These are phyloP conservation scores for Zaprionus kolodkinae DNA, from an alignment of 1,140 invertebrate genomes.

Conservation along the genomic window DNA sequence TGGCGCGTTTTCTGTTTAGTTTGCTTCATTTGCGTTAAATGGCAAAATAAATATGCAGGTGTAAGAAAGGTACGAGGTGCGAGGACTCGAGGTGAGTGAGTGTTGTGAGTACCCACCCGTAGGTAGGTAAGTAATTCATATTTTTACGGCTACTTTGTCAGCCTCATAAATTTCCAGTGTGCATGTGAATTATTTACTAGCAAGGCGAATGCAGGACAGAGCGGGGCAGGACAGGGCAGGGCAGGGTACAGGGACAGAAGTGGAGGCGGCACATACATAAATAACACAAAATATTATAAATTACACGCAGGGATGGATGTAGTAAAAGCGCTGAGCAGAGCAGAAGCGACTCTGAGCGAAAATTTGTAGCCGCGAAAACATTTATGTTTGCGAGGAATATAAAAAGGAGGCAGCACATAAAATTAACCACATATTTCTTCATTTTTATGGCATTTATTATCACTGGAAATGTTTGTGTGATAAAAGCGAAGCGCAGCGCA, in stretches of 20 bases:
- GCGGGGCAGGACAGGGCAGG: background rate
- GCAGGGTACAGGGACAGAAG: too few relatives aligned
- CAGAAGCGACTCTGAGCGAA: slow-evolving; percentile 27
- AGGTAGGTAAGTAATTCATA: slow-evolving; percentile 66
- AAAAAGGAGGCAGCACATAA: slow-evolving; percentile 78
- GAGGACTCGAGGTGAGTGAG: background rate
- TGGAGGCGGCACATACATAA: slow-evolving; percentile 54
- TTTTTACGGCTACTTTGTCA: slow-evolving; percentile 82
- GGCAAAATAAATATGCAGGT: slow-evolving; percentile 43
- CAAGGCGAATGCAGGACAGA: slow-evolving; percentile 37
- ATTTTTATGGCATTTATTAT: slow-evolving; percentile 83
- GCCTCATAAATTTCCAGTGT: slow-evolving; percentile 73
- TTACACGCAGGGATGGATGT: slow-evolving; percentile 70
- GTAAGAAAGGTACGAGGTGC: background rate
- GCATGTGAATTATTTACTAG: slow-evolving; percentile 82
- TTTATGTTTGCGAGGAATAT: slow-evolving; percentile 72
- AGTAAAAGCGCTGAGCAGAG: slow-evolving; percentile 55
- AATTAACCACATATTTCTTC: slow-evolving; percentile 83
- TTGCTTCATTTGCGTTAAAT: slow-evolving; percentile 54
- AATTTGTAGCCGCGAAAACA: slow-evolving; percentile 80
- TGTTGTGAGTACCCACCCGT: slow-evolving; percentile 27
- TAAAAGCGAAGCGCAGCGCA: slow-evolving; percentile 68
- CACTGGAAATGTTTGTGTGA: slow-evolving; percentile 81
- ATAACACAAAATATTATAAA: slow-evolving; percentile 83
- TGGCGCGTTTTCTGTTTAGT: slow-evolving; percentile 10